Evolutionary conservation across 2,888 invertebrate genomes (phyloP), one percentile per base, ranked within the genome.

Genomic region (Drosophila mimica): DNA sequence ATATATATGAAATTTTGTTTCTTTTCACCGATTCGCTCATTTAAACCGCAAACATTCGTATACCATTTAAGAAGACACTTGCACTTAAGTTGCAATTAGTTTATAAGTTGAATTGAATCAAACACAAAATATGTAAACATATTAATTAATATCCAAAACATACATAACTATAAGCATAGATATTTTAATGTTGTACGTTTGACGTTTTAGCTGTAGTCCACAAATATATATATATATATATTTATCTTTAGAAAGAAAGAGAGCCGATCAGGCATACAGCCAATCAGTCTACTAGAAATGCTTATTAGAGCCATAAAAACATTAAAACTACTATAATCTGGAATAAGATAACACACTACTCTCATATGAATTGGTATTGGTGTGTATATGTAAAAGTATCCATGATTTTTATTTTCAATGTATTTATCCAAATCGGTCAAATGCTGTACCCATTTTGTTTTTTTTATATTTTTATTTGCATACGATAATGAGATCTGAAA

Each of bases 31-130:
- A 15, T 57, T 59, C 49, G 25, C 48, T 73, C 58, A 73, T 52
- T 43, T 30, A 58, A 73, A 74, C 82, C 68, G 60, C 70, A 87
- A 79, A 82, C 84, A 85, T 85, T 87, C 85, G 82, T 87, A 79
- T 84, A 88, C 75, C 67, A 63, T 69, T 28, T 76, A 83, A 80
- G 87, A 88, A 85, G 88, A 88, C 88, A 85, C 60, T 85, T 77
- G 76, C 68, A 77, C 70, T 88, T 88, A 85, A 85, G 88, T 67
- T 77, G 69, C 69, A 74, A 71, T 59, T 79, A 61, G 3, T 33
- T 38, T 46, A 43, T 80, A 79, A 82, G 72, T 56, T 76, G 30
- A 36, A 71, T 73, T 62, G 61, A 60, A 74, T 53, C 49, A 60
- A 76, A 59, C 54, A 71, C 56, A 76, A 57, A 76, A 60, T 54